These are phyloP conservation scores for Ctenodactylus gundi DNA, from an alignment of 2,113 vertebrate genomes.

Conservation along the genomic window DNA sequence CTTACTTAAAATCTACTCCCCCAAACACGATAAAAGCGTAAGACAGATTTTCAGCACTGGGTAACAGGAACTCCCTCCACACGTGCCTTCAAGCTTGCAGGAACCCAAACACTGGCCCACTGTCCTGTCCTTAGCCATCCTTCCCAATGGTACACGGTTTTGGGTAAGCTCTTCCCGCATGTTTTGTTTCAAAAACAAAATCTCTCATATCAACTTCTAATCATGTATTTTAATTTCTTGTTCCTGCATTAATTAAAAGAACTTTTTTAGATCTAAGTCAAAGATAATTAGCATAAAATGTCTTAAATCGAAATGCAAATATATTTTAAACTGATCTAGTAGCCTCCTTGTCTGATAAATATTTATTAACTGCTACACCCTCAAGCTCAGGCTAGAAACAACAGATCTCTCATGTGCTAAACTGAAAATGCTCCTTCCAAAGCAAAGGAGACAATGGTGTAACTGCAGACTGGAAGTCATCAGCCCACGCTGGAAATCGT, in stretches of 20 bases:
- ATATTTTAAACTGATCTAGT: conserved; percentile 6
- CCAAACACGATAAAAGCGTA: neutral
- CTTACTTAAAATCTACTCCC: conserved; percentile 19
- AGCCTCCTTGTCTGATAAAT: conserved; percentile 29
- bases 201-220: conserved; percentile 22
- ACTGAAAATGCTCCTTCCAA: conserved; percentile 23
- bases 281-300: conserved; percentile 20
- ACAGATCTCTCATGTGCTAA: neutral
- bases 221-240: conserved; percentile 25
- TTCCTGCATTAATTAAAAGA: conserved; percentile 14
- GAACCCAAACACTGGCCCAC: neutral
- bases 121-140: neutral
- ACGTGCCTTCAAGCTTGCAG: too few species aligned
- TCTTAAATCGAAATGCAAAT: conserved; percentile 47
- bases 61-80: neutral
- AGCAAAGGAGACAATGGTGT: neutral
- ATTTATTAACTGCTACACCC: conserved; percentile 18
- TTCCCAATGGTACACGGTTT: neutral
- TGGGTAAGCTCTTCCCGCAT: neutral
- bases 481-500: neutral
- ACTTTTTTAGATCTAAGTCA: conserved; percentile 28
- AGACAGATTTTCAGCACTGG: neutral
- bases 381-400: neutral
- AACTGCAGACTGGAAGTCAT: neutral
- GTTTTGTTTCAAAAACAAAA: conserved; percentile 18